Evolutionary conservation across 2,797 vertebrate genomes (phyloP).

Genomic region (Myiothlypis chrysogaster): DNA sequence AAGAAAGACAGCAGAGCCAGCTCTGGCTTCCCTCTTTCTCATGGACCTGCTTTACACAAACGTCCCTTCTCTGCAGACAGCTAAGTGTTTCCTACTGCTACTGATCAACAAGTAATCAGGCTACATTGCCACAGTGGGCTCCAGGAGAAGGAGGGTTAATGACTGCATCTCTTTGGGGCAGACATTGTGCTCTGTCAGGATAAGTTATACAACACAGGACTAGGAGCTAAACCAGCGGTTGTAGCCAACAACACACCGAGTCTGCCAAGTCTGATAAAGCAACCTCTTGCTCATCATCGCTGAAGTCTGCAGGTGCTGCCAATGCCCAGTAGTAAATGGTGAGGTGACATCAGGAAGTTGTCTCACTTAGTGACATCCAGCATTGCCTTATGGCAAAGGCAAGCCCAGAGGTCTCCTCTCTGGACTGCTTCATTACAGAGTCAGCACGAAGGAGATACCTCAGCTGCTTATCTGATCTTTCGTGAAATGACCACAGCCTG

Average conservation of each 20-base stretch:
- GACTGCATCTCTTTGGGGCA: neutral
- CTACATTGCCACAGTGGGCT: neutral
- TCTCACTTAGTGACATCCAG: neutral
- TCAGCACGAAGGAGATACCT: neutral
- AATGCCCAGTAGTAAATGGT: neutral
- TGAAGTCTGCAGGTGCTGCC: neutral
- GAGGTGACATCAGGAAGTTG: neutral
- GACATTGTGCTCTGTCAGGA: neutral
- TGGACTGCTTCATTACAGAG: neutral
- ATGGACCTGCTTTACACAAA: neutral
- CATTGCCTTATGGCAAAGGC: neutral
- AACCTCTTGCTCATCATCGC: neutral
- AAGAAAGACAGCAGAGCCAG: neutral
- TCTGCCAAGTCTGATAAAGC: neutral
- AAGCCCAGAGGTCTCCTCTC: neutral
- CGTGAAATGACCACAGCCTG: neutral
- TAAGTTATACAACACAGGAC: neutral
- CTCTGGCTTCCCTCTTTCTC: neutral
- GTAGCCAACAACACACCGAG: neutral
- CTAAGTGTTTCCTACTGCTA: neutral
- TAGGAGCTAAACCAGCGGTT: neutral
- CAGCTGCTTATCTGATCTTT: neutral
- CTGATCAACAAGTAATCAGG: neutral
- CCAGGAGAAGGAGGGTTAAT: neutral
- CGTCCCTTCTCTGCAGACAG: neutral